Evolutionary conservation across 2,797 vertebrate species (phyloP), one percentile per base, ranked within the genome.

Genomic region (Rousettus madagascariensis): DNA sequence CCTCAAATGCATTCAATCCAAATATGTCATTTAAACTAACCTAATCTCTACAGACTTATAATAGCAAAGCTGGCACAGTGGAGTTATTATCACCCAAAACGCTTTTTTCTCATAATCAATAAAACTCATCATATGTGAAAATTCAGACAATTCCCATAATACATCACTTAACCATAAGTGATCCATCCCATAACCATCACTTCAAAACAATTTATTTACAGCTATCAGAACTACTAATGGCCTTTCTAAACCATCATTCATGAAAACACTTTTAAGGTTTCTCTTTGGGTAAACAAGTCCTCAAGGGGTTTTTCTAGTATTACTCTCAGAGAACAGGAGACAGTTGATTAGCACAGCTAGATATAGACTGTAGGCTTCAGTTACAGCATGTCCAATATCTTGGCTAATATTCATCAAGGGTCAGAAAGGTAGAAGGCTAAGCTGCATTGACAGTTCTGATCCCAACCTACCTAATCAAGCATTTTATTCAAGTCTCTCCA

Each of bases 121-220:
- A 69, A 65, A 30, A 75, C 5, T 41, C 65, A 84, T 19, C 91
- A 17, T 74, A 78, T 87, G 77, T 28, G 12, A 91, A 91, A 93
- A 86, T 89, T 89, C 43, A 86, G 41, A 93, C 22, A 92, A 92
- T 91, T 91, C 43, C 24, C 63, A 69, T 61, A 83, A 49, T 11
- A 41, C 11, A 51, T 55, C 75, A 65, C 36, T 88, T 86, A 72
- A 63, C 11, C 1, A 8, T 68, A 61, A 68, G 17, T 53, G 55
- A 77, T 43, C 28, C 51, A 61, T 51, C 68, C 84, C 41, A 80
- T 43, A 82, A 49, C 4, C 19, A 68, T 88, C 26, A 91, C 53
- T 86, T 93, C 20, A 88, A 91, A 95, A 84, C 51, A 93, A 77
- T 75, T 51, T 75, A 90, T 51, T 92, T 90, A 92, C 15, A 83